Evolutionary conservation across 2,797 vertebrate genomes (phyloP), one percentile per base, ranked within the genome.

Genomic region (Crypturellus tataupa): DNA sequence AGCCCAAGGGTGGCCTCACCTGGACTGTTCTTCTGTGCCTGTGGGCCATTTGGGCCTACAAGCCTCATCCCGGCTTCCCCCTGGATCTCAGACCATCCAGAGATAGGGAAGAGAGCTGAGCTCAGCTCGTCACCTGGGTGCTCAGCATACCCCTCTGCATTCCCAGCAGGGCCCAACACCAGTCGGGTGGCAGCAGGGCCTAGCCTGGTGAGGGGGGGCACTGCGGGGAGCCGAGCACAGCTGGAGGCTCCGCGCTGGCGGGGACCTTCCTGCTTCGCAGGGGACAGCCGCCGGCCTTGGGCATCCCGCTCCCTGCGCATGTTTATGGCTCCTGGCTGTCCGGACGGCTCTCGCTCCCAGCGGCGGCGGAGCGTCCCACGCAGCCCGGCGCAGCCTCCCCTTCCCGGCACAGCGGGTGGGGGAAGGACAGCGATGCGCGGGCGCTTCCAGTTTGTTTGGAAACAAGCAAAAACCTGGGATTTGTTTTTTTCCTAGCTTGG

Each of bases 401-500:
- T 27, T 85, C 71, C 71, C 60, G 47, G 81, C 15, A 15, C 8
- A 31, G 27, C 2, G 3, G 29, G 51, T 27, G 24, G n/a, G 33
- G 37, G 27, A 70, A 70, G 77, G 37, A 10, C 3, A 1, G 31
- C 1, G 0, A 14, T 5, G 71, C 6, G 77, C 2, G 4, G 68
- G 17, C 1, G 1, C 31, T 47, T 1, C 1, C 86, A 94, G 70
- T 35, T 81, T 77, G 83, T 88, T 92, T 91, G 88, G 88, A 92
- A 93, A 92, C 67, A 46, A 69, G 64, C 56, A 65, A 82, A 85
- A 62, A 59, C 55, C 5, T 63, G 85, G 53, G 75, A 62, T 9
- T 91, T 89, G 89, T 87, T 96, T 92, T 96, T 92, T 62, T 78
- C 71, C 87, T 31, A 35, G 79, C 65, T 33, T 33, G 51, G 18